Base-by-base conservation (phyloP, 1,140 invertebrate species). In the Arion vulgaris region DNA sequence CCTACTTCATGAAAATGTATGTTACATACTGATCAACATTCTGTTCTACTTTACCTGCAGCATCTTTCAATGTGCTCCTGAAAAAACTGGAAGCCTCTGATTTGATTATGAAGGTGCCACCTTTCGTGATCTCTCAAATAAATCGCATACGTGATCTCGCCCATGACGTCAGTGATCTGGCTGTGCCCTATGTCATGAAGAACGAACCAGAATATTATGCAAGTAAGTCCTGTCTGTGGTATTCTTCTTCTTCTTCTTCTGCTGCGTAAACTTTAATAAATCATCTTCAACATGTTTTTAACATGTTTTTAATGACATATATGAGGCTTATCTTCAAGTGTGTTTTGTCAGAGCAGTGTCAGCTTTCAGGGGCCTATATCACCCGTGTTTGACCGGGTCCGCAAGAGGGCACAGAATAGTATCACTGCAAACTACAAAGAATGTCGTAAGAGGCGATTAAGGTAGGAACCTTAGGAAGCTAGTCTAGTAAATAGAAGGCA, bases 151-250 rank as follows among this genome's bases (percentile, higher is more conserved):
- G 78, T 4, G 66, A 80, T 36, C 5, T 34, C 13, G 78, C 78
- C 45, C 1, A 41, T 1, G 66, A 72, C 0, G 62, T 80, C 66
- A 80, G 78, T 51, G 78, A 71, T 23, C 2, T 49, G 32, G 78
- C 78, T 7, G 71, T 53, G 26, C 78, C 78, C 4, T 80, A 80
- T 66, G 51, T 80, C 39, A 71, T 19, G 32, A 0, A 15, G 28
- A 71, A 69, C 34, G 66, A 80, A n/a, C 78, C 78, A 1, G 66
- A 80, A 1, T 80, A 80, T 39, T 80, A 80, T 34, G 36, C 15
- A 1, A 39, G 78, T 80, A 71, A 71, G 78, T 62, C n/a, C n/a
- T n/a, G 17, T n/a, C n/a, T n/a, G n/a, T n/a, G n/a, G n/a, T n/a
- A n/a, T n/a, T n/a, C n/a, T n/a, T n/a, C n/a, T n/a, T n/a, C n/a